These are phyloP conservation scores for Anabas testudineus DNA, from an alignment of 2,797 vertebrate species.

Conservation along the genomic window DNA sequence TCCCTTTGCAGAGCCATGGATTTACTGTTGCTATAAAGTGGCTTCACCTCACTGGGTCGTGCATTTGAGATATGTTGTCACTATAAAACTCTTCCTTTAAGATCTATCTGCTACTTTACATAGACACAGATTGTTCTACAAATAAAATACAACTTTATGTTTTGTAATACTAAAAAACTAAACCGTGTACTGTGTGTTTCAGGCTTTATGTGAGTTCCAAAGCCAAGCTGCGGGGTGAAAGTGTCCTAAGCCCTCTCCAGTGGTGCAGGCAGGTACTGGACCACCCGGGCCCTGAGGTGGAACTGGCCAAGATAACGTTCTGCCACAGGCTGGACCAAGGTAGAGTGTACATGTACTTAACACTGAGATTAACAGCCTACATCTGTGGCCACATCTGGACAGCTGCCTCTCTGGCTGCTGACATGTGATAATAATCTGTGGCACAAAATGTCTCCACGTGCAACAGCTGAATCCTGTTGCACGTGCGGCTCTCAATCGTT, in stretches of 20 bases:
- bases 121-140: neutral
- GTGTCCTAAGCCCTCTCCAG: conserved; percentile 88
- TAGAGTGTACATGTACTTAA: conserved; percentile 71
- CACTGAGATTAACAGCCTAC: conserved; percentile 43
- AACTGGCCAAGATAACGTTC: conserved; percentile 93
- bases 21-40: conserved; percentile 16
- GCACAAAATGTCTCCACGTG: conserved; percentile 46
- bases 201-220: conserved; percentile 93
- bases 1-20: neutral
- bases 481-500: neutral
- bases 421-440: conserved; percentile 62
- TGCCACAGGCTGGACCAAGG: conserved; percentile 97
- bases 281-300: conserved; percentile 92
- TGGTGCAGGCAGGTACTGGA: conserved; percentile 97
- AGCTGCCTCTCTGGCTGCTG: conserved; percentile 38
- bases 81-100: conserved; percentile 24
- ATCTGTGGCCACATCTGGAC: conserved; percentile 47
- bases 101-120: conserved; percentile 11
- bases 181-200: conserved; percentile 63
- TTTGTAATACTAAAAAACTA: no score
- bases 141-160: conserved; percentile 7
- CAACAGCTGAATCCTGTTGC: no score
- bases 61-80: conserved; percentile 21
- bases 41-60: neutral
- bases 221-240: conserved; percentile 81